These are phyloP conservation scores for Cyprinodon diabolis DNA, from an alignment of 2,797 vertebrate species.

Conservation along the genomic window DNA sequence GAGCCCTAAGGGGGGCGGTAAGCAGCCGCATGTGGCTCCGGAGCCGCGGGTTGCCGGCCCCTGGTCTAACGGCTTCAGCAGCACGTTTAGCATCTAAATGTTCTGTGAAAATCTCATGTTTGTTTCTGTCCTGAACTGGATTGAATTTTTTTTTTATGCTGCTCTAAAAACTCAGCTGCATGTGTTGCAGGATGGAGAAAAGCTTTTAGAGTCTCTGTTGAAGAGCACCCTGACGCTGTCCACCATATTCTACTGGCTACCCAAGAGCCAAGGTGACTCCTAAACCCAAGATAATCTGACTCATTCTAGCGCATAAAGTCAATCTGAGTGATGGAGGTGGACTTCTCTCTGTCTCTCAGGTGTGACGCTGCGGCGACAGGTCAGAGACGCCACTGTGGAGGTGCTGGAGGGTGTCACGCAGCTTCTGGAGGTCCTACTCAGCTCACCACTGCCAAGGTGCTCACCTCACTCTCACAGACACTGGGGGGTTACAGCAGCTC, in stretches of 20 bases:
- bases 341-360: slow-evolving; percentile 70
- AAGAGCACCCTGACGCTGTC: slow-evolving; percentile 82
- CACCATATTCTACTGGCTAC: slow-evolving; percentile 87
- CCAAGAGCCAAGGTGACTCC: slow-evolving; percentile 88
- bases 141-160: not conserved
- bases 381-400: slow-evolving; percentile 84
- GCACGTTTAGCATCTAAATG: no score
- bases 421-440: slow-evolving; percentile 85
- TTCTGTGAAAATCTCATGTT: not conserved
- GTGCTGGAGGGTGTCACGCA: slow-evolving; percentile 87
- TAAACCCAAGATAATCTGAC: not conserved
- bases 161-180: not conserved
- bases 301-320: not conserved
- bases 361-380: slow-evolving; percentile 82
- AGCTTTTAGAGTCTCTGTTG: slow-evolving; percentile 80
- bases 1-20: no score
- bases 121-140: not conserved
- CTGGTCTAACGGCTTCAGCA: no score
- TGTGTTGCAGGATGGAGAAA: slow-evolving; percentile 79
- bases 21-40: no score
- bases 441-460: slow-evolving; percentile 84
- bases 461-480: not conserved
- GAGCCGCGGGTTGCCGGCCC: no score
- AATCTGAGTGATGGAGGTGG: not conserved
- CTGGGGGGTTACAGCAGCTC: not conserved